Evolutionary conservation across 1,140 invertebrate genomes (phyloP), one percentile per base, ranked within the genome.

Genomic region (Neomicropteryx cornuta): DNA sequence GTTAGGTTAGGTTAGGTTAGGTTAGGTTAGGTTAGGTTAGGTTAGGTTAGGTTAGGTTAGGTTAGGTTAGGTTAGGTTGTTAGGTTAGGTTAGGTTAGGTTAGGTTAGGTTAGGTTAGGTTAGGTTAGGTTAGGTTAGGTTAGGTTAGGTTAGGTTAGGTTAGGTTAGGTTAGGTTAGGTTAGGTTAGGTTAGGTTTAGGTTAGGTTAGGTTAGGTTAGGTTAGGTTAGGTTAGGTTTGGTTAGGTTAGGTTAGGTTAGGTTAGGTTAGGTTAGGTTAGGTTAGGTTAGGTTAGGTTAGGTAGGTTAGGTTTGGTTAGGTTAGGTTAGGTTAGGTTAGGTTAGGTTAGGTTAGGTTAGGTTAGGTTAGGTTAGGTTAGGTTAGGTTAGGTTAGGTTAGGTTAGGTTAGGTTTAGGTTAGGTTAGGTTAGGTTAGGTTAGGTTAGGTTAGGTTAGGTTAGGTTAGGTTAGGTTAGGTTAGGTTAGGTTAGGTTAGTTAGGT

Each of bases 181-280:
- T 43, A 27, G 44, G 41, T 48, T 43, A 30, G 36, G 36, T 47
- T 38, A 23, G 44, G 44, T 48, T 47, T 8, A 39, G 37, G 41
- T 44, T 47, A n/a, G 46, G 46, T 46, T 48, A 35, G 39, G 46
- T 41, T 37, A 22, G 49, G 46, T 60, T 59, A 57, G 57, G 55
- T 64, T 55, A 55, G 55, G 58, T 60, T 62, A 44, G 44, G 45
- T 55, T 50, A 38, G 52, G 41, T 45, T 44, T 32, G 41, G 41
- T 45, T 45, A 21, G 41, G 34, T 35, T 45, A 18, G 23, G 43
- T 33, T 43, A 14, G 29, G 40, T 33, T 44, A 22, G 21, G 43
- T 39, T 41, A n/a, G 34, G 31, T 24, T 43, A 10, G 22, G 38
- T 44, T 44, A 39, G 41, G 39, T 53, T 30, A 38, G 44, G 43